Evolutionary conservation across 2,888 invertebrate genomes (phyloP).

Genomic region (Antheraea assamensis): DNA sequence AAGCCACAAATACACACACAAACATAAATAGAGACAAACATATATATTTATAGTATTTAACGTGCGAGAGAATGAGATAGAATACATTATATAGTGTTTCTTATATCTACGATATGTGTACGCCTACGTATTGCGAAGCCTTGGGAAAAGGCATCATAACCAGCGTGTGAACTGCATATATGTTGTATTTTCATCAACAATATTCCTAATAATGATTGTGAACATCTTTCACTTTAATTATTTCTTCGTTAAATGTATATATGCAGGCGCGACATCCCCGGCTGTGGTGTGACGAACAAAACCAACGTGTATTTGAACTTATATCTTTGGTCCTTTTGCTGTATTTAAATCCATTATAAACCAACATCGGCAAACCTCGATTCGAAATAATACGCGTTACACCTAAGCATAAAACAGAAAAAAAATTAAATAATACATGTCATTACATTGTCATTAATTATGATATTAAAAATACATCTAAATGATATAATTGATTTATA

Average conservation of each 20-base stretch:
- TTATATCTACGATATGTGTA: too few species aligned
- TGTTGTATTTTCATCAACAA: background rate
- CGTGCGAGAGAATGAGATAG: too few species aligned
- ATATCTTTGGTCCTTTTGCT: conserved; percentile 8
- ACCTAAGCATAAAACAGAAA: background rate
- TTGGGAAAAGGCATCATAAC: too few species aligned
- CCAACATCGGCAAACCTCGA: background rate
- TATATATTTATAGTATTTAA: background rate
- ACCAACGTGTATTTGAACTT: conserved; percentile 48
- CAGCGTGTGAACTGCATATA: background rate
- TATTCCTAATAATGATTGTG: conserved; percentile 31
- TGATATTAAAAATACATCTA: too few species aligned
- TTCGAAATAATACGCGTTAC: background rate
- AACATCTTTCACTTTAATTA: conserved; percentile 25
- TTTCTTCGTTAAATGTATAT: background rate
- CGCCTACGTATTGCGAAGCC: too few species aligned
- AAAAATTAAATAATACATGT: background rate
- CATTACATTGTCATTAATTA: too few species aligned
- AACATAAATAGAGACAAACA: too few species aligned
- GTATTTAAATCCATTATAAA: conserved; percentile 18
- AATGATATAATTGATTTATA: too few species aligned
- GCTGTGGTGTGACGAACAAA: conserved; percentile 36
- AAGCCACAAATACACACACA: too few species aligned
- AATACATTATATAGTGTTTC: too few species aligned
- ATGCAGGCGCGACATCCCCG: background rate